Conservation (phyloP, 2,888 invertebrate genomes). For the Matsumyia berberina region DNA sequence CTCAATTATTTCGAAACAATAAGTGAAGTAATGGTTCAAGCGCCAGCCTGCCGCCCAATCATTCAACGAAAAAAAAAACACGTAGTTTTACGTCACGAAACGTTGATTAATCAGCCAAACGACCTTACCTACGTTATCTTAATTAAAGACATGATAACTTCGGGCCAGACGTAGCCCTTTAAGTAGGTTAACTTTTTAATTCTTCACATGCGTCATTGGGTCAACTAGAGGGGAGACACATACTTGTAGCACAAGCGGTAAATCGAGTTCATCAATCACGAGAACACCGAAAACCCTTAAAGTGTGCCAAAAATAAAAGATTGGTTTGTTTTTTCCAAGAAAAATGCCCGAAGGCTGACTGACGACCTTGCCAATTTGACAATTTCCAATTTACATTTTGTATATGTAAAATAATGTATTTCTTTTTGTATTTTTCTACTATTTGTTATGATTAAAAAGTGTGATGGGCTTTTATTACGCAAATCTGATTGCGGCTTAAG, state of each 20-base stretch:
- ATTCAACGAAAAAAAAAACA: background rate
- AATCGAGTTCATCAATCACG: constrained; percentile 1
- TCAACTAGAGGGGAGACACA: background rate
- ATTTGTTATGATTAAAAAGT: constrained; percentile 17
- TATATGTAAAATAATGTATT: background rate
- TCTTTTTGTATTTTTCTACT: background rate
- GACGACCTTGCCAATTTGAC: constrained; percentile 12
- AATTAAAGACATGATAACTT: constrained; percentile 2
- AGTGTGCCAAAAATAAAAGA: constrained; percentile 6
- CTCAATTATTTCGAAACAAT: constrained; percentile 13
- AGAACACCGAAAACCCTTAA: background rate
- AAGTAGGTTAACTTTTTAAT: constrained; percentile 18
- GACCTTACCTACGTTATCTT: constrained; percentile 11
- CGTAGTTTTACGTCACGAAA: constrained; percentile 10
- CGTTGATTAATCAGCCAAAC: background rate
- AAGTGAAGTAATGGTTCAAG: background rate
- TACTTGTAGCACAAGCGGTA: background rate
- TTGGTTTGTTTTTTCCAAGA: background rate
- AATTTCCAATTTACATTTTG: background rate
- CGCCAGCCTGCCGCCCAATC: background rate
- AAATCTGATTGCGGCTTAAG: background rate
- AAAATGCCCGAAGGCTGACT: constrained; percentile 1
- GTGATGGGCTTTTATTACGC: constrained; percentile 11
- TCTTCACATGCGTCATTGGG: constrained; percentile 13
- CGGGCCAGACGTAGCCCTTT: constrained; percentile 6